Conservation (phyloP, 2,797 vertebrate genomes). For the Parambassis ranga region DNA sequence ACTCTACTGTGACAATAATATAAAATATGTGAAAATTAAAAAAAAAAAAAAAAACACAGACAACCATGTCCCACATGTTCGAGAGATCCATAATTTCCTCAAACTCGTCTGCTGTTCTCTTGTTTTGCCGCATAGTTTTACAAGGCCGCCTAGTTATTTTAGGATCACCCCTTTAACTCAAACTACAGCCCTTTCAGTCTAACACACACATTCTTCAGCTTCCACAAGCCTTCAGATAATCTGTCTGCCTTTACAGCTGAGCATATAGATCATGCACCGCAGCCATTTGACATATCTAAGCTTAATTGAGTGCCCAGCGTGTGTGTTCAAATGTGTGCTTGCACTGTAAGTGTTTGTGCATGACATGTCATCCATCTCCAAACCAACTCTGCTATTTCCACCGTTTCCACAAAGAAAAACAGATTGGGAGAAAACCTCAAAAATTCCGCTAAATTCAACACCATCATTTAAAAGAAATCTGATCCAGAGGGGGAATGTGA, state of each 20-base stretch:
- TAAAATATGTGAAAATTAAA: not conserved
- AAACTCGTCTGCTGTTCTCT: slow-evolving; percentile 39
- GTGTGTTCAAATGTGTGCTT: slow-evolving; percentile 27
- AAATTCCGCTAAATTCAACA: slow-evolving; percentile 68
- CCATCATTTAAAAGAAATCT: slow-evolving; percentile 69
- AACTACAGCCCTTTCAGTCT: slow-evolving; percentile 49
- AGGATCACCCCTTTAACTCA: slow-evolving; percentile 65
- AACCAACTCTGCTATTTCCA: slow-evolving; percentile 63
- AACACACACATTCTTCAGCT: slow-evolving; percentile 66
- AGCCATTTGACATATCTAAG: slow-evolving; percentile 22
- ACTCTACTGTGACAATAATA: no score
- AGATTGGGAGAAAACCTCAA: slow-evolving; percentile 73
- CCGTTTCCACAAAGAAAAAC: slow-evolving; percentile 54
- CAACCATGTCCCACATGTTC: not conserved
- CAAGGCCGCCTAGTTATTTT: slow-evolving; percentile 74
- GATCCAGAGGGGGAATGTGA: slow-evolving; percentile 53
- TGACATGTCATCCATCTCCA: slow-evolving; percentile 33
- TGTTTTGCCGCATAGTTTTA: slow-evolving; percentile 63
- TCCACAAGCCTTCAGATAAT: slow-evolving; percentile 57
- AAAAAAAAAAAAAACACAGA: not conserved
- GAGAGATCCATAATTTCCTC: slow-evolving; percentile 57
- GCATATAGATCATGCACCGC: slow-evolving; percentile 21
- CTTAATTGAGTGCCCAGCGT: slow-evolving; percentile 18
- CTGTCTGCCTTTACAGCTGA: slow-evolving; percentile 42
- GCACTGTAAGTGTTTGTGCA: slow-evolving; percentile 33